Evolutionary conservation across 2,888 invertebrate species (phyloP).

Genomic region (Apocheima hispidaria): DNA sequence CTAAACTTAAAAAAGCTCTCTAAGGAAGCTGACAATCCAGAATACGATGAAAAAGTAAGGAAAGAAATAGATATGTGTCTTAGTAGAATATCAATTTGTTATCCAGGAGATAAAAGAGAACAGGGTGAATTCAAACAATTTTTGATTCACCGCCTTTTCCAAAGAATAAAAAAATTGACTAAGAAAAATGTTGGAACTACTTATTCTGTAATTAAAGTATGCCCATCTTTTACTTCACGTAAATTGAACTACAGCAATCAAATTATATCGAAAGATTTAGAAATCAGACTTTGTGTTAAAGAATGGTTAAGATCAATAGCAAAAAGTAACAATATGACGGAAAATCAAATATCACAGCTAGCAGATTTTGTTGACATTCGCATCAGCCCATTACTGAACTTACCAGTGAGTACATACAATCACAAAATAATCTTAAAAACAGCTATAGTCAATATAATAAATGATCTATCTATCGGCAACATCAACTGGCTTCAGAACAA

Average conservation of each 20-base stretch:
- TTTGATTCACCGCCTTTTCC: background rate
- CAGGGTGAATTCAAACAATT: background rate
- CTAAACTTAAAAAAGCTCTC: background rate
- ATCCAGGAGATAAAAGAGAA: background rate
- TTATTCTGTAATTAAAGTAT: background rate
- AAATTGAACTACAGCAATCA: background rate
- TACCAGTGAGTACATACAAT: constrained; percentile 3
- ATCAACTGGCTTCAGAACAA: background rate
- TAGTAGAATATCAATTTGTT: constrained; percentile 5
- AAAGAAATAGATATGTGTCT: constrained; percentile 4
- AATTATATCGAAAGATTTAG: background rate
- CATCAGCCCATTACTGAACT: background rate
- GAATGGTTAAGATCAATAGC: constrained; percentile 7
- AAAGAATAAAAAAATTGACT: background rate
- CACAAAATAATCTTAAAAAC: constrained; percentile 7
- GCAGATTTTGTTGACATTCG: background rate
- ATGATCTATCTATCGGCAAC: constrained; percentile 1
- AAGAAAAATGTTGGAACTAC: background rate
- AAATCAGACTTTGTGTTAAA: constrained; percentile 1
- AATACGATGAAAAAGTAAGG: constrained; percentile 1
- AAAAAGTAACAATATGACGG: background rate
- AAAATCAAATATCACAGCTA: background rate
- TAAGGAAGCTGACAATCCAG: background rate
- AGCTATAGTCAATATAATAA: constrained; percentile 2
- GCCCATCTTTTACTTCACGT: background rate